phyloP scores from a whole-genome alignment of 2,113 vertebrate genomes.

The Danionella cerebrum region DNA sequence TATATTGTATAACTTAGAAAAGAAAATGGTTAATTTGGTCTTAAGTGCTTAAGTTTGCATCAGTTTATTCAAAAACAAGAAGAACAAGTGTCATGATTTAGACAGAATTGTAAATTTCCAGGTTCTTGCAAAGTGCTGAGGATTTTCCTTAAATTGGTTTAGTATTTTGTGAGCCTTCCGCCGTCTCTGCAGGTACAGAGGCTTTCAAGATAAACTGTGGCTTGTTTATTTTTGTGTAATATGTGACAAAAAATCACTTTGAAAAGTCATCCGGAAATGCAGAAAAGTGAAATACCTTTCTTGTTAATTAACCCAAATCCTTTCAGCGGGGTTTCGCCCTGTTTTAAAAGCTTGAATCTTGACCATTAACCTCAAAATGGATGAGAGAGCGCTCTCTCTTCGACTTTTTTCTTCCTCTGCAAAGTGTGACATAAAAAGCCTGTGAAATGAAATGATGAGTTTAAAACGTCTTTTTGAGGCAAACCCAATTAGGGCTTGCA shows the following conservation, averaged over 20 bases:
- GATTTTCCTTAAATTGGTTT: neutral
- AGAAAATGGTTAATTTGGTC: no score
- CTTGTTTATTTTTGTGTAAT: slow-evolving; percentile 31
- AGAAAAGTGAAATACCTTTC: slow-evolving; percentile 52
- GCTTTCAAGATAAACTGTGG: neutral
- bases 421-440: slow-evolving; percentile 64
- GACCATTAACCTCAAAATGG: slow-evolving; percentile 75
- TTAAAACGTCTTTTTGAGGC: slow-evolving; percentile 72
- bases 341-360: slow-evolving; percentile 72
- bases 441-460: slow-evolving; percentile 76
- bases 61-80: no score
- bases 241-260: slow-evolving; percentile 23
- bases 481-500: slow-evolving; percentile 69
- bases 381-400: slow-evolving; percentile 50
- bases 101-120: no score
- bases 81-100: neutral
- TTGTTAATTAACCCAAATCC: slow-evolving; percentile 70
- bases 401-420: slow-evolving; percentile 43
- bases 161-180: neutral
- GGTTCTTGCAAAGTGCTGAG: neutral
- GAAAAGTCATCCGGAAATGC: slow-evolving; percentile 29
- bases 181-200: neutral
- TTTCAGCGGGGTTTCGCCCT: slow-evolving; percentile 60
- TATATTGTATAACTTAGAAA: no score
- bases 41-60: no score